Evolutionary conservation across 2,113 vertebrate species (phyloP).

Genomic region (Spea multiplicata): DNA sequence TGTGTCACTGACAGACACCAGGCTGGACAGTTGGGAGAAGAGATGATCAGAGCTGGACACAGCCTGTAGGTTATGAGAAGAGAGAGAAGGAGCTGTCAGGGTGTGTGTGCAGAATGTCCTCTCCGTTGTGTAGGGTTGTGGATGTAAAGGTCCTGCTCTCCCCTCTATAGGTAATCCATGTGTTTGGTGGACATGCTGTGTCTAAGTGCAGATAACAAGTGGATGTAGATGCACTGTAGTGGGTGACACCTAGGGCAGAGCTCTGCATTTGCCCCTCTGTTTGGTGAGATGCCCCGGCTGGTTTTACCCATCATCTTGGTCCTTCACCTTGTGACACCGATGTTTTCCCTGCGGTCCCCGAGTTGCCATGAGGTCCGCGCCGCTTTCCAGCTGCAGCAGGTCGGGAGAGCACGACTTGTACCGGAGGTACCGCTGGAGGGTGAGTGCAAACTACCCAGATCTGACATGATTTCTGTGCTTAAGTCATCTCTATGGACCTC

Average conservation of each 20-base stretch:
- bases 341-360: constrained; percentile 62
- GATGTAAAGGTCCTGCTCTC: not conserved
- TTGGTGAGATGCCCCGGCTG: constrained; percentile 45
- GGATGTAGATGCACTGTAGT: constrained; percentile 15
- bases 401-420: constrained; percentile 79
- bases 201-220: not conserved
- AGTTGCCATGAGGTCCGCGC: constrained; percentile 88
- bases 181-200: not conserved
- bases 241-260: constrained; percentile 37
- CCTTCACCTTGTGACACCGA: constrained; percentile 54
- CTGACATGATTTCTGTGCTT: no score
- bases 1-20: not conserved
- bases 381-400: constrained; percentile 82
- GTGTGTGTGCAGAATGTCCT: constrained; percentile 2
- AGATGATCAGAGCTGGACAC: not conserved
- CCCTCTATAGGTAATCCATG: not conserved
- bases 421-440: constrained; percentile 83
- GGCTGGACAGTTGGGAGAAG: not conserved
- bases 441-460: constrained; percentile 58
- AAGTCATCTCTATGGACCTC: no score
- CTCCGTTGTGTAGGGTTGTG: not conserved
- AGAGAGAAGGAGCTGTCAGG: not conserved
- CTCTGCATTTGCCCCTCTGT: constrained; percentile 28
- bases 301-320: constrained; percentile 39
- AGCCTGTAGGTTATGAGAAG: not conserved